Conservation (phyloP, 2,113 vertebrate genomes). For the Podiceps cristatus region DNA sequence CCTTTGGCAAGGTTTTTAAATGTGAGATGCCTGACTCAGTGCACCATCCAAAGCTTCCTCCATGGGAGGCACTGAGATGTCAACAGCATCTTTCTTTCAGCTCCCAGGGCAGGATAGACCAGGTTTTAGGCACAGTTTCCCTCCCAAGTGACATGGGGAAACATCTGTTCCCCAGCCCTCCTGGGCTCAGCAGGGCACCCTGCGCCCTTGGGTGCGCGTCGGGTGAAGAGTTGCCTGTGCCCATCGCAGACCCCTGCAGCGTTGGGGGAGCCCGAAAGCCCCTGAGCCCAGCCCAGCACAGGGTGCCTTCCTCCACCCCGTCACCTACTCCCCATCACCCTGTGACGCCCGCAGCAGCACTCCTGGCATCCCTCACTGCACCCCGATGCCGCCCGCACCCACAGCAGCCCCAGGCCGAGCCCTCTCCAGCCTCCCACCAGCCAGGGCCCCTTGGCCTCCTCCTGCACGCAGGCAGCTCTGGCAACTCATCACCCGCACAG, state of each 20-base stretch:
- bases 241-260: not conserved
- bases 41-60: not conserved
- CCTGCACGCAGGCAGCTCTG: too few species aligned
- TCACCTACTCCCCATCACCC: not conserved
- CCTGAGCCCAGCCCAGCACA: not conserved
- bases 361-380: not conserved
- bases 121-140: not conserved
- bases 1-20: not conserved
- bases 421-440: rapidly evolving
- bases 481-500: not conserved
- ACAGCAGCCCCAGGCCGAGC: not conserved
- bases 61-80: not conserved
- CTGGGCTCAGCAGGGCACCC: rapidly evolving
- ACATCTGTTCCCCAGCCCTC: not conserved
- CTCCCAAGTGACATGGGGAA: not conserved
- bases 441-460: not conserved
- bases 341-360: not conserved
- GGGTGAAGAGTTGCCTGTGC: not conserved
- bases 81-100: not conserved
- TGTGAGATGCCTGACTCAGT: not conserved
- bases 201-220: rapidly evolving
- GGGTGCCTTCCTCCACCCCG: not conserved
- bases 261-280: rapidly evolving
- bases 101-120: not conserved
- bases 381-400: not conserved